A percentile compares a stretch with the other conserved stretches of the same genome.
Conservation (phyloP, 2,113 vertebrate genomes). For the Silurus glanis region DNA sequence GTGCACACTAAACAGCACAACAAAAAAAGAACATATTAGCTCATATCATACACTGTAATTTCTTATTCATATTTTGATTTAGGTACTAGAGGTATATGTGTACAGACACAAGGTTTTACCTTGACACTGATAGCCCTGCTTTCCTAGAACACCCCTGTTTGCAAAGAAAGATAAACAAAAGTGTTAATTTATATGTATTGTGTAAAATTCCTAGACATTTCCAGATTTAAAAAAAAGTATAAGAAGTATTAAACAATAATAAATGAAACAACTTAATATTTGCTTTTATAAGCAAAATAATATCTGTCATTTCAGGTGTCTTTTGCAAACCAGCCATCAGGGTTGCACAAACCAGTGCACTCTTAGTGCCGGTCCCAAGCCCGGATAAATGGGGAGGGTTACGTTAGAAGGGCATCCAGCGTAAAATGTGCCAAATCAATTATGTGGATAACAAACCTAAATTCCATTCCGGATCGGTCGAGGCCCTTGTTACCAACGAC, state of each 20-base stretch:
- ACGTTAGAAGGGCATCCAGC: no score
- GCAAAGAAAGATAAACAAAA: slow-evolving; percentile 58
- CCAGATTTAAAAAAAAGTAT: not conserved
- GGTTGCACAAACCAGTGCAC: no score
- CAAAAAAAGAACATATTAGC: not conserved
- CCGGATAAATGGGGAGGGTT: no score
- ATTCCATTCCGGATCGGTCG: no score
- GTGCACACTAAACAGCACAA: slow-evolving; percentile 82
- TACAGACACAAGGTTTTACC: slow-evolving; percentile 69
- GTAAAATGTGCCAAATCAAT: no score
- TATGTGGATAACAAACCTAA: no score
- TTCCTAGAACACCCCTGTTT: slow-evolving; percentile 92
- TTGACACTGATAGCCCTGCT: slow-evolving; percentile 98
- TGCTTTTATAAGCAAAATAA: not conserved
- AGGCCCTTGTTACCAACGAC: no score
- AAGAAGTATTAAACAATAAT: not conserved
- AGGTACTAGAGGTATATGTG: not conserved
- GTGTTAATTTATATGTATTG: not conserved
- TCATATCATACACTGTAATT: not conserved
- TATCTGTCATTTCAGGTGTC: not conserved
- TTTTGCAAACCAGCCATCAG: not conserved
- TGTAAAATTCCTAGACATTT: not conserved
- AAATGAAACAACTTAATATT: not conserved
- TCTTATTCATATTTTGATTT: no score
- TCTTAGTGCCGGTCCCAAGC: no score